A percentile compares a stretch with the other conserved stretches of the same genome.
Conservation (phyloP, 2,888 invertebrate genomes). For the Nipponacmea schrenckii region DNA sequence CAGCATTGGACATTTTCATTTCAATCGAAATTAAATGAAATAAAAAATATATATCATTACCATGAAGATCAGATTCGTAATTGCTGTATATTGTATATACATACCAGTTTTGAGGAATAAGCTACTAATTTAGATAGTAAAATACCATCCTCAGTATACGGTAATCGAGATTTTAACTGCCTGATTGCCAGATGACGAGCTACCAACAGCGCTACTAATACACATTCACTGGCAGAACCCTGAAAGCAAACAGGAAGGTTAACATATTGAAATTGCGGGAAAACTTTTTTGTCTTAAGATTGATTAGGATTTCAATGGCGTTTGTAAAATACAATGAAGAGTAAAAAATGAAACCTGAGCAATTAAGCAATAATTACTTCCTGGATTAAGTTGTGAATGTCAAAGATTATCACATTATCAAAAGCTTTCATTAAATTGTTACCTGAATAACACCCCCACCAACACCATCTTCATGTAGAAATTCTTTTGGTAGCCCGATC, state of each 20-base stretch:
- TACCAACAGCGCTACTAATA: slow-evolving; percentile 90
- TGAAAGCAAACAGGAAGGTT: slow-evolving; percentile 66
- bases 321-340: too few relatives aligned
- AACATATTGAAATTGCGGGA: neutral
- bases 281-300: neutral
- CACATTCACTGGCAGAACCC: slow-evolving; percentile 96
- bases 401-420: too few relatives aligned
- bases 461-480: slow-evolving; percentile 84
- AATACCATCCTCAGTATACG: slow-evolving; percentile 77
- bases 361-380: too few relatives aligned
- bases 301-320: neutral
- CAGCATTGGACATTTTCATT: too few relatives aligned
- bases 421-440: too few relatives aligned
- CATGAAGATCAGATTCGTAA: too few relatives aligned
- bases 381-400: too few relatives aligned
- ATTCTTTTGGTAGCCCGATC: slow-evolving; percentile 89
- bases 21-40: too few relatives aligned
- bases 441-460: slow-evolving; percentile 97
- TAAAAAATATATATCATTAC: too few relatives aligned
- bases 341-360: too few relatives aligned
- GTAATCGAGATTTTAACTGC: slow-evolving; percentile 54
- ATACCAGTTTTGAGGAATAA: slow-evolving; percentile 69
- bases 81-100: neutral
- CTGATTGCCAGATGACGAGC: slow-evolving; percentile 75
- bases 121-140: slow-evolving; percentile 93